These are phyloP conservation scores for Paraescarpia echinospica DNA, from an alignment of 1,140 invertebrate genomes.

Conservation along the genomic window DNA sequence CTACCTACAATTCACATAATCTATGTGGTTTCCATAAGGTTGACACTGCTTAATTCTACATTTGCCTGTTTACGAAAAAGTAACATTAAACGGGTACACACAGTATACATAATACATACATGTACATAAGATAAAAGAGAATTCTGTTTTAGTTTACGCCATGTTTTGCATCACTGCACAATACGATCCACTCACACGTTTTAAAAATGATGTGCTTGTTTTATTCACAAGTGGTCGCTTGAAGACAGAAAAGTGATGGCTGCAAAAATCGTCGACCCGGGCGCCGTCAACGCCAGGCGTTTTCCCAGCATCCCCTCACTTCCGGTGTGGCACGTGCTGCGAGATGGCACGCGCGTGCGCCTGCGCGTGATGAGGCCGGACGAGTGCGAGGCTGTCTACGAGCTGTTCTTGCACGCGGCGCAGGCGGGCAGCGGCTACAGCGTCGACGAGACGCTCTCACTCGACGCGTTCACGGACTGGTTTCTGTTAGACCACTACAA, in stretches of 20 bases:
- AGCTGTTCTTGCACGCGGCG: not conserved
- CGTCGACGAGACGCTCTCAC: not conserved
- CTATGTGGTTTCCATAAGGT: not conserved
- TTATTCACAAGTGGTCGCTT: not conserved
- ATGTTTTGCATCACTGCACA: not conserved
- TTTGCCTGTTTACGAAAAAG: not conserved
- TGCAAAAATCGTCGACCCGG: not conserved
- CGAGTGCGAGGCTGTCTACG: not conserved
- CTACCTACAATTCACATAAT: not conserved
- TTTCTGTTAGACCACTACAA: constrained; percentile 8
- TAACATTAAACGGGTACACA: not conserved
- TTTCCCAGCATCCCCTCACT: not conserved
- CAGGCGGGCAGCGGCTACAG: not conserved
- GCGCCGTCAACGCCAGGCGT: not conserved
- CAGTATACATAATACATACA: not conserved
- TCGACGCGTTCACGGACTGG: constrained; percentile 16
- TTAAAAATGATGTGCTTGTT: not conserved
- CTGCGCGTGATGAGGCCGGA: not conserved
- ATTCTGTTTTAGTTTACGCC: not conserved
- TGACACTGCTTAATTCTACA: not conserved
- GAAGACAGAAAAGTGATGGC: not conserved
- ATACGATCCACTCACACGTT: too few species aligned
- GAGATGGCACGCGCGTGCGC: not conserved
- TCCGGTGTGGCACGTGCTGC: not conserved
- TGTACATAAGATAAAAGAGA: not conserved